These are phyloP conservation scores for Ginglymostoma cirratum DNA, from an alignment of 2,113 vertebrate genomes.

Conservation along the genomic window DNA sequence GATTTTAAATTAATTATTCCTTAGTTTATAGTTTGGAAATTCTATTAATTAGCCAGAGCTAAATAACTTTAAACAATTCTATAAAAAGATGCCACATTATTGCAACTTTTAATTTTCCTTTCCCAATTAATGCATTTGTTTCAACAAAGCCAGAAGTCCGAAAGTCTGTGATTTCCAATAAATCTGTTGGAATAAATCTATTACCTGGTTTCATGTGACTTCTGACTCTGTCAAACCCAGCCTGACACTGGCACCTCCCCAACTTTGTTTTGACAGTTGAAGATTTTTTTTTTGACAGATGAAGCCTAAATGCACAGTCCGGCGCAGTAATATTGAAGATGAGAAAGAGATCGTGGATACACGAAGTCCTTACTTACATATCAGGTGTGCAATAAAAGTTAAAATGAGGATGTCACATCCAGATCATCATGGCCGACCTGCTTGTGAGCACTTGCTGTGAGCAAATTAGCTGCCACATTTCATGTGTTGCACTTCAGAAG, in stretches of 20 bases:
- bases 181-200: no score
- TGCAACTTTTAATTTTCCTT: background rate
- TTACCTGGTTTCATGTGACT: no score
- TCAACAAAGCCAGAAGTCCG: no score
- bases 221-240: no score
- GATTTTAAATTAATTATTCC: background rate
- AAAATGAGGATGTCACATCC: background rate
- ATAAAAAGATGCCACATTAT: background rate
- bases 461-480: background rate
- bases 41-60: no score
- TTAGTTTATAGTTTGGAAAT: background rate
- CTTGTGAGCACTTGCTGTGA: background rate
- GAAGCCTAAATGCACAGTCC: background rate
- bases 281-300: background rate
- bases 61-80: background rate
- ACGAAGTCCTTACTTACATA: background rate
- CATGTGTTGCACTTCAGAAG: background rate
- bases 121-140: background rate
- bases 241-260: no score
- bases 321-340: background rate
- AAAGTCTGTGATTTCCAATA: no score
- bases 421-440: background rate
- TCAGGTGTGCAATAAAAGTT: background rate
- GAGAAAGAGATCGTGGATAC: background rate
- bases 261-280: no score